Base-by-base conservation (phyloP, 1,140 invertebrate species). In the Ips typographus region DNA sequence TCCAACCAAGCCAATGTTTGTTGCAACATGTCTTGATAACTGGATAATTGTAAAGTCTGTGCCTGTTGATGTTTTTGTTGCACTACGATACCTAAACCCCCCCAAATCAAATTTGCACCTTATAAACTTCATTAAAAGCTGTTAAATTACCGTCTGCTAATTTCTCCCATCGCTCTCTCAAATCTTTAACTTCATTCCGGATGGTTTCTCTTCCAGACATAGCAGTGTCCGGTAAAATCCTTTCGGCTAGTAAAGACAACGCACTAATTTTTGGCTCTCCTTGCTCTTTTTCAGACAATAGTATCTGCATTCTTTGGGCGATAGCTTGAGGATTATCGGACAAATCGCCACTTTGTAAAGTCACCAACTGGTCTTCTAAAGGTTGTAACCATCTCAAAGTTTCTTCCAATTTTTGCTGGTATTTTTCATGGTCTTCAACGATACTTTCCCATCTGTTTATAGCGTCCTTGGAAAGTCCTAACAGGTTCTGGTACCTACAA, bases 171-270 rank as follows among this genome's bases (percentile, higher is more conserved):
- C 92, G 84, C 76, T 93, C 92, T 77, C 90, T 86, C 61, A 90
- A 84, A 37, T 85, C 84, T 78, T 92, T 85, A 69, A 97, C 81
- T 74, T 96, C 91, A 71, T 91, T 87, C 5, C 95, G 84, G 47
- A 98, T 91, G 43, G 87, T 89, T 80, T 98, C 96, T 67, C 96
- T 85, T 6, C 95, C 96, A 75, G 88, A 86, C 39, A 94, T 90
- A 2, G 94, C 92, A 2, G 95, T 98, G 80, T 96, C 94, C 0
- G 94, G 92, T 70, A 94, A 88, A 39, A 97, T 87, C 78, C 91
- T 90, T 76, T 98, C 95, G 2, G 92, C 94, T 8, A 90, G 81
- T 3, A 89, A 83, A 2, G 89, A 89, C 1, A 95, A 76, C 8
- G 87, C 85, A 40, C 86, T 85, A 49, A 97, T 84, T 75, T 90